Base-by-base conservation (phyloP, 2,888 invertebrate genomes). In the Leucophenga montana region DNA sequence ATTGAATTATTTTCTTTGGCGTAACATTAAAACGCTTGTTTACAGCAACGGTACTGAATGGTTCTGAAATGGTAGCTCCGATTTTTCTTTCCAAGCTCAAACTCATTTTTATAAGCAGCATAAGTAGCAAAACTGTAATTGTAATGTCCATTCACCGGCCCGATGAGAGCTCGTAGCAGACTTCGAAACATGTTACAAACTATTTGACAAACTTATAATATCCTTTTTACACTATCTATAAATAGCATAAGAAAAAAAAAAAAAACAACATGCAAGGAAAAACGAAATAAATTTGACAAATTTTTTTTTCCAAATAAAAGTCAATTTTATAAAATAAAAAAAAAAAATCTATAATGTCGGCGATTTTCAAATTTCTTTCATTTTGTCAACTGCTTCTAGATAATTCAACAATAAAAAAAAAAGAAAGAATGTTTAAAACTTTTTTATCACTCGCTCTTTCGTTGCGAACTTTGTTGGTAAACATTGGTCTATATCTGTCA, bases 401-500 rank as follows among this genome's bases (percentile, higher is more conserved):
- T 53, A 18, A 56, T 69, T 71, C 33, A 33, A 33, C 33, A 5
- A 39, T 5, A 39, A 11, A 39, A 39, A 39, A 39, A 39, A 39
- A 39, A 39, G 8, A 8, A 11, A 39, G 8, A 39, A 1, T 39
- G 39, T 39, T 67, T 22, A 67, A 33, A 64, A 65, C 22, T 39
- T 9, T 64, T 68, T 39, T 16, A 13, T 57, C 27, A 18, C 1
- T 18, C 16, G 57, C 50, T 66, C 22, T 50, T 39, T 64, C 75
- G 73, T 76, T 78, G 78, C 77, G 79, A 79, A 78, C 79, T 73
- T 77, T 77, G 78, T 79, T 83, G 81, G 81, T 79, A 83, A 82
- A 82, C 83, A 82, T 82, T 81, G 78, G 81, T 72, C 76, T 75
- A 75, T 76, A 62, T 71, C 46, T 64, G 27, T 48, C 62, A 64